A percentile compares a stretch with the other conserved stretches of the same genome.
Evolutionary conservation across 2,797 vertebrate species (phyloP).

Genomic region (Dallia pectoralis): DNA sequence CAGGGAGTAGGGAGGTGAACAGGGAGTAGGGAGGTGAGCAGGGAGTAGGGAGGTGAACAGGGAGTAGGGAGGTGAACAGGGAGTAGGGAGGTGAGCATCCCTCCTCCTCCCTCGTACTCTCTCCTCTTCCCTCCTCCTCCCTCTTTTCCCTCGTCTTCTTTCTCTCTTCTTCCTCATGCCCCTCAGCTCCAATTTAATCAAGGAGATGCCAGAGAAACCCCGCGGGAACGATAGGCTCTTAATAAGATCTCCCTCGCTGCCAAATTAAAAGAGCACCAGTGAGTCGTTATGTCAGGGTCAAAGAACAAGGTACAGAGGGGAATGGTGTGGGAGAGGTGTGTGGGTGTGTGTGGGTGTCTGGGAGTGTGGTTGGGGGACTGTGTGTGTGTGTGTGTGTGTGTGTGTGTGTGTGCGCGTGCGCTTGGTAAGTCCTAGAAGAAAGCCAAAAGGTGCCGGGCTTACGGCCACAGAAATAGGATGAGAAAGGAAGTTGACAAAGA

Average conservation of each 20-base stretch:
- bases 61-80: conserved; percentile 19
- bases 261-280: conserved; percentile 45
- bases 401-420: not conserved
- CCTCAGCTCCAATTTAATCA: conserved; percentile 45
- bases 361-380: too few relatives aligned
- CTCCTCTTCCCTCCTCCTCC: conserved; percentile 1
- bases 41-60: too few relatives aligned
- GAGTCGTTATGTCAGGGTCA: conserved; percentile 17
- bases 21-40: too few relatives aligned
- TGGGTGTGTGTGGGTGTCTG: not conserved
- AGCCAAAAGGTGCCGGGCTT: not conserved
- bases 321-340: conserved; percentile 7
- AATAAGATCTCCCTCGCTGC: conserved; percentile 47
- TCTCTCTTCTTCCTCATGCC: conserved; percentile 15
- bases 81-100: conserved; percentile 19
- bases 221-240: conserved; percentile 36
- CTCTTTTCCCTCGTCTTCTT: not conserved
- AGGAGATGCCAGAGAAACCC: conserved; percentile 35
- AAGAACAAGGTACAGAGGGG: conserved; percentile 22
- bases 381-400: not conserved
- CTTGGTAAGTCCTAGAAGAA: not conserved
- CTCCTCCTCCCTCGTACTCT: conserved; percentile 18
- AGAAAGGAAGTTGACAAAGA: not conserved
- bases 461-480: not conserved
- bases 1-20: too few relatives aligned